Percentiles rank a stretch among this genome's conserved stretches.
Conservation (phyloP, 2,113 vertebrate species). For the Tachycineta bicolor region DNA sequence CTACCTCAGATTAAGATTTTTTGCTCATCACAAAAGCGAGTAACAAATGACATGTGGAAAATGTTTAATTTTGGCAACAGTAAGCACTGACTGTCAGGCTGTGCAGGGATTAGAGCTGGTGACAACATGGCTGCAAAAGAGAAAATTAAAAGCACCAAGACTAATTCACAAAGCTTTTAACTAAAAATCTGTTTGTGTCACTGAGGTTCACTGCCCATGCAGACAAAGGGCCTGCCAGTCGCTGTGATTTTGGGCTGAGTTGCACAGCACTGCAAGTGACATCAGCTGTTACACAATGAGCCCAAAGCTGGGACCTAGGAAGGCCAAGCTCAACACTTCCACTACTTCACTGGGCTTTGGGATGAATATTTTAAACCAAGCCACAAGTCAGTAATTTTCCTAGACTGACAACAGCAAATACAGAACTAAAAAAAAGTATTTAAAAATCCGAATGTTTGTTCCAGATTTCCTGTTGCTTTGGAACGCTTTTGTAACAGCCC, state of each 20-base stretch:
- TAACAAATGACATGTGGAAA: not conserved
- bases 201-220: not conserved
- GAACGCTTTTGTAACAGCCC: not conserved
- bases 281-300: not conserved
- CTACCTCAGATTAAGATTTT: conserved; percentile 29
- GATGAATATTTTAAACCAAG: not conserved
- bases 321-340: not conserved
- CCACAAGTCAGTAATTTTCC: not conserved
- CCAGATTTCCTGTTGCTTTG: not conserved
- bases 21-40: conserved; percentile 25
- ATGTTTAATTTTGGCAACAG: not conserved
- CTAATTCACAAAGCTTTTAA: conserved; percentile 2
- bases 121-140: conserved; percentile 48
- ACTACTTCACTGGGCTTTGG: not conserved
- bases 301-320: not conserved
- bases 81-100: not conserved
- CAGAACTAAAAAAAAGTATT: not conserved
- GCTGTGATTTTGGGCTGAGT: not conserved
- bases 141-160: conserved; percentile 28
- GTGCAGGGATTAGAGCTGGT: conserved; percentile 10
- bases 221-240: not conserved
- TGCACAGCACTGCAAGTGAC: not conserved
- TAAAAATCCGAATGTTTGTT: not conserved
- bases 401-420: not conserved
- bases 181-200: not conserved